These are phyloP conservation scores for Temnothorax curvispinosus DNA, from an alignment of 1,140 invertebrate species.

Conservation along the genomic window DNA sequence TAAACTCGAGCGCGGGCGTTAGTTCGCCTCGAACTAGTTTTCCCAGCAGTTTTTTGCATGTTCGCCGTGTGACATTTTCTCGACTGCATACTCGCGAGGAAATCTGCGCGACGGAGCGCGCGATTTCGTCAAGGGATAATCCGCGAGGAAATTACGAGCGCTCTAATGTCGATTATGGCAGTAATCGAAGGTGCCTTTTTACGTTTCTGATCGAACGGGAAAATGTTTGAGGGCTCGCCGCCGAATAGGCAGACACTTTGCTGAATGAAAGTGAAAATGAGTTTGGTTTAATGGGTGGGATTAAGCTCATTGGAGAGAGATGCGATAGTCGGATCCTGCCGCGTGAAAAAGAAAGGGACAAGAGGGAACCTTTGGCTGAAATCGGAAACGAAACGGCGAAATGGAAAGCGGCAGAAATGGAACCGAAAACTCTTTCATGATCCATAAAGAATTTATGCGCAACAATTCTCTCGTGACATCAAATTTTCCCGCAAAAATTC, in stretches of 20 bases:
- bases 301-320: conserved; percentile 34
- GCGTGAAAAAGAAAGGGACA: neutral
- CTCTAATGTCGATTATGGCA: conserved; percentile 33
- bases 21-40: conserved; percentile 39
- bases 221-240: neutral
- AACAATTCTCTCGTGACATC: conserved; percentile 75
- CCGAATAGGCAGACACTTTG: conserved; percentile 1
- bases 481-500: conserved; percentile 63
- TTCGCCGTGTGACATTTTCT: conserved; percentile 24
- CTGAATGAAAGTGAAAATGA: conserved; percentile 61
- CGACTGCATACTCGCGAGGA: conserved; percentile 11
- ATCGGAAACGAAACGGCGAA: conserved; percentile 2
- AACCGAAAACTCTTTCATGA: conserved; percentile 74
- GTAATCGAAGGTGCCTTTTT: conserved; percentile 23
- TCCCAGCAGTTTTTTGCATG: neutral
- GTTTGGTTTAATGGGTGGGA: conserved; percentile 41
- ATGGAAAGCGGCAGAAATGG: conserved; percentile 15
- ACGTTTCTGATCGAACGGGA: conserved; percentile 13
- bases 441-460: conserved; percentile 81
- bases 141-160: conserved; percentile 42
- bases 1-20: conserved; percentile 40
- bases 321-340: neutral
- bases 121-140: conserved; percentile 24
- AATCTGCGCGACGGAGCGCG: neutral
- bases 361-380: no score